Evolutionary conservation across 2,113 vertebrate genomes (phyloP), one percentile per base, ranked within the genome.

Genomic region (Cyanoliseus patagonus): DNA sequence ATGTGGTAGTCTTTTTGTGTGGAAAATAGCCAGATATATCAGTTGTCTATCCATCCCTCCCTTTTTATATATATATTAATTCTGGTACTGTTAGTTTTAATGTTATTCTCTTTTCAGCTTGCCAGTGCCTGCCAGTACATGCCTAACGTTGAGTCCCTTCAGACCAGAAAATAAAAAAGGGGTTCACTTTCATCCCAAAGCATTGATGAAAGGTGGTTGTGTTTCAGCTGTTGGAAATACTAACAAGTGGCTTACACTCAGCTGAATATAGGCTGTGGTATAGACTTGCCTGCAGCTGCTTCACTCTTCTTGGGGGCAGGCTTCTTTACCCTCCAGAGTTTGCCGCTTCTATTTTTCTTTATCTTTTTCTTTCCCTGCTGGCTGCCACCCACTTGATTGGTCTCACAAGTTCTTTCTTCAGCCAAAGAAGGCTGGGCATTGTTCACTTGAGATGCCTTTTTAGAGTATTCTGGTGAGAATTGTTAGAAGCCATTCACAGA

Each of bases 161-260:
- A 76, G 77, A 72, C 14, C 17, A 64, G 44, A 11, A 41, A 79
- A 57, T 7, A 62, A 74, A 69, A 49, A 7, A 20, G 2, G 10
- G 61, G 11, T 41, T 80, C 6, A 5, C 66, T 96, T 87, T 88
- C 83, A 83, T 93, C 88, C 68, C 22, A n/a, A 72, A 93, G 93
- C 78, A 47, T 28, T 1, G 57, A n/a, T 93, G 90, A 94, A 94
- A 95, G 64, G 39, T 96, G 68, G 17, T 76, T 91, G 30, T 88
- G 74, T 76, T 93, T 97, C 94, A 96, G 90, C 90, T 94, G 90
- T 73, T 94, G 93, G 90, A 94, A 86, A 88, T 61, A 69, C 72
- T 92, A 83, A 90, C 4, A 30, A 92, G 74, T 53, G 61, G 90
- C 67, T 91, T 83, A 63, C 64, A 63, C 75, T 88, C 44, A 33